phyloP scores from a whole-genome alignment of 2,113 vertebrate species.

The Mola mola region DNA sequence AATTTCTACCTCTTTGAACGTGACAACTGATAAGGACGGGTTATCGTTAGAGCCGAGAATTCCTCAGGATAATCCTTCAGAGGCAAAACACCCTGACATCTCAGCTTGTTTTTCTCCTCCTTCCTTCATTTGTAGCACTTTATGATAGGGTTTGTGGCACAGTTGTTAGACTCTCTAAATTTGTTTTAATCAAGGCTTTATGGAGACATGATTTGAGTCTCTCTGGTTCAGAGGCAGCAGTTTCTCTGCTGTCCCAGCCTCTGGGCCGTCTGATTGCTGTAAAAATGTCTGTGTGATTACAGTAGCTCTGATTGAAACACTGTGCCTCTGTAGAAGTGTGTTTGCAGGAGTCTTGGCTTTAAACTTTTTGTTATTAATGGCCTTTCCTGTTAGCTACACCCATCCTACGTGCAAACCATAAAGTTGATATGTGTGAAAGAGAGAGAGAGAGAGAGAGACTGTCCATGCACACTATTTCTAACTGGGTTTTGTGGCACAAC shows the following conservation, averaged over 20 bases:
- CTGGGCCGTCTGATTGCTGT: constrained; percentile 57
- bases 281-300: constrained; percentile 61
- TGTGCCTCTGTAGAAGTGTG: constrained; percentile 28
- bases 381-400: constrained; percentile 20
- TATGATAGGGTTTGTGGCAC: constrained; percentile 58
- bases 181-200: constrained; percentile 79
- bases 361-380: constrained; percentile 37
- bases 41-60: constrained; percentile 70
- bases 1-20: constrained; percentile 75
- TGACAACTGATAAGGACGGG: constrained; percentile 78
- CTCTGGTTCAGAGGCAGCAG: constrained; percentile 57
- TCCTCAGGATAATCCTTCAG: constrained; percentile 72
- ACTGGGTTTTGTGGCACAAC: not conserved
- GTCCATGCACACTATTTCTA: too few species aligned
- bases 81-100: constrained; percentile 77
- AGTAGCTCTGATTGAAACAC: constrained; percentile 56
- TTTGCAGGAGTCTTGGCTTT: constrained; percentile 50
- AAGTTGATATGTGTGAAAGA: constrained; percentile 12
- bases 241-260: constrained; percentile 34
- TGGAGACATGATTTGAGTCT: constrained; percentile 70
- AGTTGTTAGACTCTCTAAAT: constrained; percentile 68
- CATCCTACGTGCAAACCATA: constrained; percentile 26
- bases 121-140: constrained; percentile 50
- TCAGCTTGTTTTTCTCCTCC: constrained; percentile 45
- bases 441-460: not conserved